Conservation (phyloP, 2,113 vertebrate species). For the Gavia stellata region DNA sequence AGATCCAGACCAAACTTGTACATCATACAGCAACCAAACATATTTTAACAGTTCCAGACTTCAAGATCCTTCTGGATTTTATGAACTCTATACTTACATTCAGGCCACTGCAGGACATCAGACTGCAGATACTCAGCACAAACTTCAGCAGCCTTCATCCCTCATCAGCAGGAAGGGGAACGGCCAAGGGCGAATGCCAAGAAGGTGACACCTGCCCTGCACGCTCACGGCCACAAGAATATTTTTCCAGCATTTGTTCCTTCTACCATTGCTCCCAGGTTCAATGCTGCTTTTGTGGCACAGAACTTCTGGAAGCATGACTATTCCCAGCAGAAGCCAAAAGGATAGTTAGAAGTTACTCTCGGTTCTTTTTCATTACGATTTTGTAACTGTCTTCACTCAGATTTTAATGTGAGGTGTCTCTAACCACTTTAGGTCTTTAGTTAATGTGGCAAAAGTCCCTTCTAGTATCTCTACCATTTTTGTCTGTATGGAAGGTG, state of each 20-base stretch:
- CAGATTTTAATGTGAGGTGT: not conserved
- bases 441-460: not conserved
- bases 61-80: not conserved
- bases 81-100: not conserved
- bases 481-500: not conserved
- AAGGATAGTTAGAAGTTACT: not conserved
- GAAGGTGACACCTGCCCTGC: not conserved
- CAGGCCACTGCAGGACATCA: not conserved
- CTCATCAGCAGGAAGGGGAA: not conserved
- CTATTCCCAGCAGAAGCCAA: not conserved
- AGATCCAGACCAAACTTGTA: not conserved
- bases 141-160: not conserved
- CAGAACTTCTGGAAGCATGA: not conserved
- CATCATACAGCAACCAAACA: not conserved
- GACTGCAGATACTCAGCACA: not conserved
- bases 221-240: accelerated
- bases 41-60: not conserved
- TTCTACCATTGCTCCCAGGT: not conserved
- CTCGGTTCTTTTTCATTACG: not conserved
- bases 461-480: not conserved
- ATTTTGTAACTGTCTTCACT: not conserved
- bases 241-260: not conserved
- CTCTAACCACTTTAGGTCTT: not conserved
- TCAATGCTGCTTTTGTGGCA: not conserved
- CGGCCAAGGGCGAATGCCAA: accelerated